Evolutionary conservation across 2,113 vertebrate species (phyloP).

Genomic region (Sylvilagus bachmani): DNA sequence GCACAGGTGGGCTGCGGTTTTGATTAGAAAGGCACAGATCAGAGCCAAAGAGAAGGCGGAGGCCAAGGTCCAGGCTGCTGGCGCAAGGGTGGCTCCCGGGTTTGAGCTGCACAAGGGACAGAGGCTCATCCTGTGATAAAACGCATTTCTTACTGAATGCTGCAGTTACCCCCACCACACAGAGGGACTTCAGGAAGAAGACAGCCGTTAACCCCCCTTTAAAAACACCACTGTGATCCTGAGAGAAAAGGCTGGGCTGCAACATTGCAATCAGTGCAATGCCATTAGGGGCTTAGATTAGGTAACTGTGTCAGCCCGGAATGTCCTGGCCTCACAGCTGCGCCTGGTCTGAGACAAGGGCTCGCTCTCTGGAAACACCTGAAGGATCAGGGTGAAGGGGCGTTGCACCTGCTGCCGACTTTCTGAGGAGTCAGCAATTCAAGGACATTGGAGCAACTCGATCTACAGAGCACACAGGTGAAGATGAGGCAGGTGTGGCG

Average conservation of each 20-base stretch:
- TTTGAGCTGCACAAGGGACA: background rate
- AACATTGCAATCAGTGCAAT: background rate
- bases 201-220: background rate
- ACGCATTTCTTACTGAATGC: background rate
- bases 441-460: background rate
- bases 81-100: background rate
- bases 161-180: too few relatives aligned
- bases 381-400: slow-evolving; percentile 40
- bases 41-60: background rate
- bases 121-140: too few relatives aligned
- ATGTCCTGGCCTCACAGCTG: slow-evolving; percentile 4
- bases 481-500: background rate
- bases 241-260: background rate
- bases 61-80: background rate
- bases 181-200: background rate
- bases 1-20: background rate
- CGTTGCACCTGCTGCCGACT: background rate
- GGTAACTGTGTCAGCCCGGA: slow-evolving; percentile 49
- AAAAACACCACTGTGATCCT: background rate
- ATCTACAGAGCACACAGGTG: background rate
- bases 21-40: background rate
- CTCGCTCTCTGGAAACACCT: slow-evolving; percentile 44
- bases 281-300: background rate
- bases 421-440: slow-evolving; percentile 34
- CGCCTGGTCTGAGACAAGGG: slow-evolving; percentile 33